A percentile compares a stretch with the other conserved stretches of the same genome.
Conservation (phyloP, 1,140 invertebrate species). For the Trichonephila clavata region DNA sequence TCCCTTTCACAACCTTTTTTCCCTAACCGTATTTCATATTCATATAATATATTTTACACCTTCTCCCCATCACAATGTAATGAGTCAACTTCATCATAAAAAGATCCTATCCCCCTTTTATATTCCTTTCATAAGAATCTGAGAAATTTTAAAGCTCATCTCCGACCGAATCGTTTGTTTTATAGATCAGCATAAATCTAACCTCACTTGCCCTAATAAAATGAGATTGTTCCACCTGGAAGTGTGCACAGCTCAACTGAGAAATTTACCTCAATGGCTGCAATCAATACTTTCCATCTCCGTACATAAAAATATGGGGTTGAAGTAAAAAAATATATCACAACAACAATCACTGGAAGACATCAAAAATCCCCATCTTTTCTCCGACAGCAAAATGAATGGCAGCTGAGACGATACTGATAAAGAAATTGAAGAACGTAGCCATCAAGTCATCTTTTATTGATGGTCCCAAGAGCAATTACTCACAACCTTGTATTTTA, state of each 20-base stretch:
- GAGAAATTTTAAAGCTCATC: neutral
- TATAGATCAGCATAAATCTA: constrained; percentile 26
- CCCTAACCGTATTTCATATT: too few relatives aligned
- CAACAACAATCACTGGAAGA: constrained; percentile 26
- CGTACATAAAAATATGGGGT: constrained; percentile 25
- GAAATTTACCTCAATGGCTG: constrained; percentile 5
- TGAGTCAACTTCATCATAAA: neutral
- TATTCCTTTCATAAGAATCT: neutral
- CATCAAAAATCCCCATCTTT: constrained; percentile 12
- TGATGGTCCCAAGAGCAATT: constrained; percentile 61
- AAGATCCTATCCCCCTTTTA: neutral
- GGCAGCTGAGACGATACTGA: constrained; percentile 51
- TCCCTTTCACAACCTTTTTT: too few relatives aligned
- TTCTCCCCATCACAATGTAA: neutral
- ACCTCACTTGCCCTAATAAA: constrained; percentile 6
- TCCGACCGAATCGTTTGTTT: neutral
- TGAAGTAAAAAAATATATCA: neutral
- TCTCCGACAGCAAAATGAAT: constrained; percentile 55
- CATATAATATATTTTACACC: neutral
- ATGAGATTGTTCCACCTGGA: neutral
- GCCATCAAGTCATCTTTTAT: constrained; percentile 62
- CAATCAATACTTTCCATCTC: constrained; percentile 17
- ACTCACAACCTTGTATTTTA: constrained; percentile 73
- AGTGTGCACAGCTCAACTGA: neutral
- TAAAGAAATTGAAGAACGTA: constrained; percentile 63